Conservation (phyloP, 2,797 vertebrate genomes). For the Erethizon dorsatum region DNA sequence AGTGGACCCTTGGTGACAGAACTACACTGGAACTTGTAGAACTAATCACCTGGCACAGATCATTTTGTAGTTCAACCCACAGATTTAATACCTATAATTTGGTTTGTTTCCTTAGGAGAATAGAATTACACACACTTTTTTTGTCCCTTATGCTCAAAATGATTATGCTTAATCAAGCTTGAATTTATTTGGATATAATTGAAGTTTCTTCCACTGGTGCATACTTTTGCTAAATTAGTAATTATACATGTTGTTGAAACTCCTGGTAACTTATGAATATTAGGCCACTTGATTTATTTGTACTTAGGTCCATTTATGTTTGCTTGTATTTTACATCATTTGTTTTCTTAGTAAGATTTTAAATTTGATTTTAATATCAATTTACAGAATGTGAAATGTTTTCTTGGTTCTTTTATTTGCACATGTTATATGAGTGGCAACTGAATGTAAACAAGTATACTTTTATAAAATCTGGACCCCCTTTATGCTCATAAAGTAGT, state of each 20-base stretch:
- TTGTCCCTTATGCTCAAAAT: conserved; percentile 48
- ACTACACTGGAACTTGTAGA: conserved; percentile 27
- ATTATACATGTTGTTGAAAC: conserved; percentile 55
- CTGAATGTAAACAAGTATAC: background rate
- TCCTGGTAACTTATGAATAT: conserved; percentile 21
- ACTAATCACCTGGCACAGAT: background rate
- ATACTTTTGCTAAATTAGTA: conserved; percentile 48
- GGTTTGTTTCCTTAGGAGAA: conserved; percentile 68
- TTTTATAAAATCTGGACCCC: background rate
- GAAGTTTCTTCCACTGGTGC: conserved; percentile 39
- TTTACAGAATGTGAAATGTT: background rate
- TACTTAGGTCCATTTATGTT: background rate
- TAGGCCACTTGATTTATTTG: conserved; percentile 61
- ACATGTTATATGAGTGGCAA: background rate
- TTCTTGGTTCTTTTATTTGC: background rate
- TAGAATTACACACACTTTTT: conserved; percentile 53
- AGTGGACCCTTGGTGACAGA: background rate
- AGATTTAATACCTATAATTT: conserved; percentile 63
- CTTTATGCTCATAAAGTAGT: background rate
- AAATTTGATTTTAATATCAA: background rate
- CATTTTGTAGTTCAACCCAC: background rate
- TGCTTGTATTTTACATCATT: background rate
- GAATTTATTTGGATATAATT: conserved; percentile 65
- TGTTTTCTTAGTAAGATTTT: conserved; percentile 40
- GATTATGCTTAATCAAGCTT: conserved; percentile 65